phyloP scores from a whole-genome alignment of 2,113 vertebrate genomes.

The Protomyctophum bolini region DNA sequence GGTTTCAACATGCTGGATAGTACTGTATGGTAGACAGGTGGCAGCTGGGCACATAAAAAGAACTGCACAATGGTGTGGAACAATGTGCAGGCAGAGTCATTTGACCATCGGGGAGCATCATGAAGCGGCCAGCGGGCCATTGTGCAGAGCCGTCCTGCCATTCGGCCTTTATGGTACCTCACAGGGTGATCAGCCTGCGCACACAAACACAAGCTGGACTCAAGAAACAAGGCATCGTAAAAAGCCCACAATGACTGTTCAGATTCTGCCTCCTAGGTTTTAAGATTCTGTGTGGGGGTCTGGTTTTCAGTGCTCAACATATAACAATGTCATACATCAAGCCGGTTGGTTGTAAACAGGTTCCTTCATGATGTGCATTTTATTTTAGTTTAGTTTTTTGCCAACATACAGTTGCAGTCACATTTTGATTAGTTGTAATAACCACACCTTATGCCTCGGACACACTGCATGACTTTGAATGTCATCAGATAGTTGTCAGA shows the following conservation, averaged over 20 bases:
- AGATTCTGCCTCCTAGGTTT: slow-evolving; percentile 12
- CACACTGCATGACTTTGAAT: background rate
- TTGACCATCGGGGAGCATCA: slow-evolving; percentile 68
- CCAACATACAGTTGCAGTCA: background rate
- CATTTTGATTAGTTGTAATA: too few species aligned
- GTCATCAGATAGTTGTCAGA: too few species aligned
- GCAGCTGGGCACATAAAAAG: slow-evolving; percentile 77
- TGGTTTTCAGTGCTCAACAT: slow-evolving; percentile 3
- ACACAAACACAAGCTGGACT: slow-evolving; percentile 57
- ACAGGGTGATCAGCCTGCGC: slow-evolving; percentile 62
- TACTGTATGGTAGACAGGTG: slow-evolving; percentile 75
- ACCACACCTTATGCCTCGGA: too few species aligned
- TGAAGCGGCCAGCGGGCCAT: slow-evolving; percentile 71
- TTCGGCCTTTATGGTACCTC: slow-evolving; percentile 71
- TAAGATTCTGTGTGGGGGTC: background rate
- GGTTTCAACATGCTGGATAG: slow-evolving; percentile 39
- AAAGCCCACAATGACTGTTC: slow-evolving; percentile 29
- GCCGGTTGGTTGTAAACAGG: background rate
- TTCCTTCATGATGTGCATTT: background rate
- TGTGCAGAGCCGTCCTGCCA: slow-evolving; percentile 68
- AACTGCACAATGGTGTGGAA: slow-evolving; percentile 72
- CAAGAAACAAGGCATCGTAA: slow-evolving; percentile 57
- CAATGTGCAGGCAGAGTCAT: slow-evolving; percentile 75
- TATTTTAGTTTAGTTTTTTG: slow-evolving; percentile 8
- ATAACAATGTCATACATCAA: background rate